Evolutionary conservation across 2,888 invertebrate species (phyloP).

Genomic region (Drosophila kuntzei): DNA sequence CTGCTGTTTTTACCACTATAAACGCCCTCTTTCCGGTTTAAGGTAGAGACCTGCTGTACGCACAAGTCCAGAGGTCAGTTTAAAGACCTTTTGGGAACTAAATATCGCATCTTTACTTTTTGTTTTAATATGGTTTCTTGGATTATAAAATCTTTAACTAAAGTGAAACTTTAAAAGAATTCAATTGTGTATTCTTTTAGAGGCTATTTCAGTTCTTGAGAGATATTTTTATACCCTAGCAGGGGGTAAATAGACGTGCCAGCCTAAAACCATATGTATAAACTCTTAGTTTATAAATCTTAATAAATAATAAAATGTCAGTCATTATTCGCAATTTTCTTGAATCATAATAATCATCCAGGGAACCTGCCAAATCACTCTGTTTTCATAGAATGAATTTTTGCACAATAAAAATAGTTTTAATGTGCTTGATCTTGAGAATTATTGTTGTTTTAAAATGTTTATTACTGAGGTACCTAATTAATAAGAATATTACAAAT

Average conservation of each 20-base stretch:
- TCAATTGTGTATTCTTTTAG: background rate
- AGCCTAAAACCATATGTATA: background rate
- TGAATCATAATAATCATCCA: background rate
- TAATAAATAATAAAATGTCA: background rate
- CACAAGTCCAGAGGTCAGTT: constrained; percentile 30
- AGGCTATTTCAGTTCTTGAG: background rate
- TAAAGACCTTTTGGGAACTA: constrained; percentile 7
- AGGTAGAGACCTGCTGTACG: constrained; percentile 28
- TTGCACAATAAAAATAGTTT: background rate
- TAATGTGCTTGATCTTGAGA: constrained; percentile 5
- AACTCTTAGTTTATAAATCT: background rate
- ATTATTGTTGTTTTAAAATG: constrained; percentile 4
- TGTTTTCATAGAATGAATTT: background rate
- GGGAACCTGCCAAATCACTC: background rate
- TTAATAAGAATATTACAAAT: background rate
- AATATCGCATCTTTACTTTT: background rate
- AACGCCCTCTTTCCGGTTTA: constrained; percentile 18
- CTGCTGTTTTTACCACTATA: constrained; percentile 18
- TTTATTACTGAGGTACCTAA: background rate
- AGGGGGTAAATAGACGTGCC: constrained; percentile 6
- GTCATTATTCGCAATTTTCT: background rate
- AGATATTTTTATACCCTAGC: constrained; percentile 17
- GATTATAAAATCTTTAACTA: background rate
- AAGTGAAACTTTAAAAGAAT: background rate
- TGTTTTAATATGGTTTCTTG: constrained; percentile 14